phyloP scores from a whole-genome alignment of 2,113 vertebrate genomes.

The Addax nasomaculatus region DNA sequence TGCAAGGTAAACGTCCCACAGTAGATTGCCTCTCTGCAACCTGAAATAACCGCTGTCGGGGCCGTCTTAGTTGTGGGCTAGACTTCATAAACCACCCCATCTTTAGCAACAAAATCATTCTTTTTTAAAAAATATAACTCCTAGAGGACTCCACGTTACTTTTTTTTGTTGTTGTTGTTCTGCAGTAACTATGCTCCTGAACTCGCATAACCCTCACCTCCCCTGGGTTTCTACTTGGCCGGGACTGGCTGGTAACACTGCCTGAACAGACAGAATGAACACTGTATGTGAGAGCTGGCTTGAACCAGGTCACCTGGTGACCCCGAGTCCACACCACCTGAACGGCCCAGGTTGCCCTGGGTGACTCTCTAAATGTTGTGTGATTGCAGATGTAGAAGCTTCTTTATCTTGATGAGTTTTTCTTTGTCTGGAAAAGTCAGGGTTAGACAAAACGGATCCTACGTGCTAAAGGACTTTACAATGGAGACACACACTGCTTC shows the following conservation, averaged over 20 bases:
- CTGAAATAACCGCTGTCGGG: no score
- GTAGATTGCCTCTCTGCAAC: neutral
- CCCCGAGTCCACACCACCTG: neutral
- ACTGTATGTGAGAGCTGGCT: rapidly evolving
- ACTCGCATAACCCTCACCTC: no score
- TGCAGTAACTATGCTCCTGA: no score
- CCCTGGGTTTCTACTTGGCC: neutral
- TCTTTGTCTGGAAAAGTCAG: neutral
- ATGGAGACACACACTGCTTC: neutral
- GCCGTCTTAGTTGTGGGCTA: neutral
- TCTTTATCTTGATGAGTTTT: neutral
- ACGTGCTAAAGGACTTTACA: neutral
- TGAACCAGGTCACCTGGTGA: neutral
- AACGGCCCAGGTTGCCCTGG: neutral
- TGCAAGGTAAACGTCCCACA: neutral
- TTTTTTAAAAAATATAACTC: neutral
- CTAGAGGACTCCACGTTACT: neutral
- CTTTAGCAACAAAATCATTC: neutral
- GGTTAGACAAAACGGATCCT: neutral
- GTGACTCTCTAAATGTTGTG: neutral
- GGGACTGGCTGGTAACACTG: no score
- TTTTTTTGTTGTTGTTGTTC: neutral
- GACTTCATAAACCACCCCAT: neutral
- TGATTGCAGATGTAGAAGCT: rapidly evolving
- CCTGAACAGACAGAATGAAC: neutral